Base-by-base conservation (phyloP, 2,797 vertebrate species). In the Philypnodon macrostomus region DNA sequence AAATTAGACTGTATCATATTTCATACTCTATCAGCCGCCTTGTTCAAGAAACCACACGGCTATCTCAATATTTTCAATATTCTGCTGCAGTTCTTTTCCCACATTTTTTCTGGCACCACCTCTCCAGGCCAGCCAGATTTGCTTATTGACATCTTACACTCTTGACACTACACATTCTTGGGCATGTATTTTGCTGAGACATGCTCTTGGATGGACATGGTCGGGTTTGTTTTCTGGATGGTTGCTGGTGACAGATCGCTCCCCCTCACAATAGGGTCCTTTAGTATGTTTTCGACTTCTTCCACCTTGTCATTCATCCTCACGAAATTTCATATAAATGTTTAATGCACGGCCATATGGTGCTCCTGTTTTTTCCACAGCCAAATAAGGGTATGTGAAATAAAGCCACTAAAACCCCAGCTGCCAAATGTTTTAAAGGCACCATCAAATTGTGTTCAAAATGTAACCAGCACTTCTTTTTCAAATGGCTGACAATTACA, bases 281-380 rank as follows among this genome's bases (percentile, higher is more conserved):
- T n/a, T 51, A 33, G 53, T 54, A 41, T 44, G 16, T 62, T 70
- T n/a, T 65, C 53, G 19, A 41, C 39, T 72, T 44, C 42, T 33
- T 53, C 17, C 44, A 66, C 60, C 60, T 80, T 70, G 71, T 77
- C 75, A 75, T 74, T 83, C 54, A 2, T 58, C 60, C 56, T 60
- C 58, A 40, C 58, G 70, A 66, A 70, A 63, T 73, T 31, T 36
- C 35, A 19, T 65, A 85, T 87, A 24, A 38, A 87, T 88, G 81
- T 89, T 85, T 86, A 82, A 86, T 80, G 67, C 66, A 39, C 60
- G 63, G 40, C 80, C 85, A 85, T 85, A 84, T 81, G 80, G 70
- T 52, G 16, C 57, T 51, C 58, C 63, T 78, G 73, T 70, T 82
- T 83, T n/a, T 77, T 75, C 36, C 60, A 69, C 70, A 58, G 58